Conservation (phyloP, 2,113 vertebrate species). For the Dipodomys spectabilis region DNA sequence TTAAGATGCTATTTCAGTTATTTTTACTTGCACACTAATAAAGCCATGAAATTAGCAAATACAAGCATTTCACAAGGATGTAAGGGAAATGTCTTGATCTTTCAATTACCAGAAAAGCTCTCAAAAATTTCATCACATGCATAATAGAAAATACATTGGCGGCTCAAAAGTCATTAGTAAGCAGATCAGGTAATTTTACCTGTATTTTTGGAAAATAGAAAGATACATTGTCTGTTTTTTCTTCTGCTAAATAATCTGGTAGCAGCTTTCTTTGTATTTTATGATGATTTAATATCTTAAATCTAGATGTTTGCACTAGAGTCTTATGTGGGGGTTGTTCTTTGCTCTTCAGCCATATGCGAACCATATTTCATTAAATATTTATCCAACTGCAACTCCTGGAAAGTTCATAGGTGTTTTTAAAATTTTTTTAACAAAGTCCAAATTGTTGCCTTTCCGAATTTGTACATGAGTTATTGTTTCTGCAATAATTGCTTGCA, state of each 20-base stretch:
- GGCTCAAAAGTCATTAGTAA: slow-evolving; percentile 21
- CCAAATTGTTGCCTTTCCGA: slow-evolving; percentile 44
- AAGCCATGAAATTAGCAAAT: slow-evolving; percentile 46
- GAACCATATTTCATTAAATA: slow-evolving; percentile 68
- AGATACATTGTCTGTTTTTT: not conserved
- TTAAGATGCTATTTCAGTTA: slow-evolving; percentile 32
- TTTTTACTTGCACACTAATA: slow-evolving; percentile 29
- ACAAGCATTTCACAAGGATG: not conserved
- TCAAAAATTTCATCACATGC: slow-evolving; percentile 41
- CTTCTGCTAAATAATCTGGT: slow-evolving; percentile 36
- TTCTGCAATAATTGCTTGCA: slow-evolving; percentile 63
- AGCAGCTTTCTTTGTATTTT: slow-evolving; percentile 46
- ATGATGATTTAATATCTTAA: slow-evolving; percentile 46
- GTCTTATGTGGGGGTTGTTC: not conserved
- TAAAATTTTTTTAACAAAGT: slow-evolving; percentile 39
- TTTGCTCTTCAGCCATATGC: slow-evolving; percentile 2
- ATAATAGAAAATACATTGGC: slow-evolving; percentile 22
- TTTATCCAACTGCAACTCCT: slow-evolving; percentile 64
- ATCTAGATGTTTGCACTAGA: slow-evolving; percentile 34
- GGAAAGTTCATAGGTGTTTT: slow-evolving; percentile 51
- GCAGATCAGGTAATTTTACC: slow-evolving; percentile 28
- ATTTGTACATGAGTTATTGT: slow-evolving; percentile 35
- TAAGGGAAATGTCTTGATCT: slow-evolving; percentile 35
- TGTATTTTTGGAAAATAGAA: not conserved
- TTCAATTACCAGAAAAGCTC: slow-evolving; percentile 33